These are phyloP conservation scores for Planiliza haematocheilus DNA, from an alignment of 2,113 vertebrate species.

Conservation along the genomic window DNA sequence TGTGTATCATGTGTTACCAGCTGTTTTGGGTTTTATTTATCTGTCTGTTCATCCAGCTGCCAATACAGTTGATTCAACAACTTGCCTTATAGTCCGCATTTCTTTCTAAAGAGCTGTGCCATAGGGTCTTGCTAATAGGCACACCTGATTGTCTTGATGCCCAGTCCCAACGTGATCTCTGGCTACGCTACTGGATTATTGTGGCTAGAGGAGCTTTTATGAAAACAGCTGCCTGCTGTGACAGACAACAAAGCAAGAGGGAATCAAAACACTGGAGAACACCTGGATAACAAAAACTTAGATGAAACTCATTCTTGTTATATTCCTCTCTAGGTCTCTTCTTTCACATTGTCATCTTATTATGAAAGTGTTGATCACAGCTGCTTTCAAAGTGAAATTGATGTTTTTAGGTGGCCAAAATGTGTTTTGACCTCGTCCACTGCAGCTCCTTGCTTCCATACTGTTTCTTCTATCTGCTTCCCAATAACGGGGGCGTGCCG, in stretches of 20 bases:
- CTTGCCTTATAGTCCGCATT: neutral
- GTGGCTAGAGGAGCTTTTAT: conserved; percentile 1
- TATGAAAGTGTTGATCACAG: neutral
- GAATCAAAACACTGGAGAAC: neutral
- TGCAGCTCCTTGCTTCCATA: too few species aligned
- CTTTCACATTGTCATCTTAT: neutral
- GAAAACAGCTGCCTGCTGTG: conserved; percentile 5
- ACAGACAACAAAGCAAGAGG: neutral
- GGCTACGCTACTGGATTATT: neutral
- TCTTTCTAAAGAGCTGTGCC: neutral
- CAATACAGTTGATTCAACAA: neutral
- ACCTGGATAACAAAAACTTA: neutral
- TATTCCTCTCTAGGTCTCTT: too few species aligned
- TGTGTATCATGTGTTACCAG: neutral
- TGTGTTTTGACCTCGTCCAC: too few species aligned
- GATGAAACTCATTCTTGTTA: neutral
- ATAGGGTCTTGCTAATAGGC: neutral
- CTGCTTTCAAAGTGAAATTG: too few species aligned
- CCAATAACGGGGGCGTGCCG: too few species aligned
- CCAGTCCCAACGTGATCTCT: conserved; percentile 5
- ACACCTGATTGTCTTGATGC: neutral
- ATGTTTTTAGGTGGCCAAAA: too few species aligned
- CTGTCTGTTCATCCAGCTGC: neutral
- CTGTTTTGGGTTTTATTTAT: neutral
- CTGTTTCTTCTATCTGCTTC: too few species aligned